Base-by-base conservation (phyloP, 2,797 vertebrate species). In the Cyclopterus lumpus region DNA sequence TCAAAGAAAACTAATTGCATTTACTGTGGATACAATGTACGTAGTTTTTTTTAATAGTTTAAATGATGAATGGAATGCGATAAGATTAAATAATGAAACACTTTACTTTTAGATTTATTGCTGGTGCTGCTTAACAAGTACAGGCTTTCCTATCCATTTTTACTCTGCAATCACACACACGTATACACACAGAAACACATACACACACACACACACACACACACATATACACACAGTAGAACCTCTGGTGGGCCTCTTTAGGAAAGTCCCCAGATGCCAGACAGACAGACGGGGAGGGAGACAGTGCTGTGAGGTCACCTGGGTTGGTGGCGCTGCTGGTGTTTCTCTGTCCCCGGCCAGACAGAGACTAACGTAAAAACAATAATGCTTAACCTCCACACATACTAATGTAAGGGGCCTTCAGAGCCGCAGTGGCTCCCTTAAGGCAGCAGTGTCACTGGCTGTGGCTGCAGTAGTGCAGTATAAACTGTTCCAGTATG, bases 251-350 rank as follows among this genome's bases (percentile, higher is more conserved):
- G 86, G 87, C 88, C 83, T 90, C 90, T 90, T 83, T 78, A 90
- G 89, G 86, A 93, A 93, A 93, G 88, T 93, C 90, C 88, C 91
- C 83, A 89, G 86, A 92, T 91, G 86, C 90, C 92, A 88, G 90
- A 91, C 91, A 88, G 86, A 91, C 85, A 91, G 88, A 83, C 82
- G 26, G 71, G 73, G 80, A 77, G 85, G 81, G 79, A 86, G 83
- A 78, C 83, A 73, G 82, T 77, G 80, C 67, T 82, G 85, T 89
- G 77, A 91, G 87, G 89, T 94, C 91, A 93, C 84, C 89, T 90
- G 86, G 76, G 77, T 84, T 86, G 82, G 80, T 85, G 85, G 84
- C 81, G 64, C 75, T 86, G 86, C 81, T 87, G 80, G 60, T 74
- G 75, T 85, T 82, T 81, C 77, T 84, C 64, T 48, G 63, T 86